Conservation (phyloP, 2,888 invertebrate species). For the Tineola bisselliella region DNA sequence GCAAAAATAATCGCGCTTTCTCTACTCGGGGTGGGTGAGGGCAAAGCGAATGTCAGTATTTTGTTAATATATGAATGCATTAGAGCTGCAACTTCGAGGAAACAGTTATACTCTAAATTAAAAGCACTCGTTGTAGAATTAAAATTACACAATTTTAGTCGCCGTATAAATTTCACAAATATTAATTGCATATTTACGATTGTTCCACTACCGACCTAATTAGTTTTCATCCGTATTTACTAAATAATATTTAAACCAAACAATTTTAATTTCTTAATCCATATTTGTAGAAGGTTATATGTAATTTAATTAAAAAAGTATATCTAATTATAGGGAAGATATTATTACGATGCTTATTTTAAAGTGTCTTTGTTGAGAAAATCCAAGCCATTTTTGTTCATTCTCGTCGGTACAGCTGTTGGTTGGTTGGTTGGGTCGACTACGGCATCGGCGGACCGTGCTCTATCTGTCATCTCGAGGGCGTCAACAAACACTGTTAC, state of each 20-base stretch:
- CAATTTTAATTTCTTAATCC: too few relatives aligned
- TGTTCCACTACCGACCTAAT: not conserved
- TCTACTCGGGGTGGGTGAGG: conserved; percentile 20
- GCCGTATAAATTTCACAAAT: not conserved
- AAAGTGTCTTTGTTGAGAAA: conserved; percentile 4
- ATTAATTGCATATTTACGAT: conserved; percentile 8
- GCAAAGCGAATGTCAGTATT: conserved; percentile 30
- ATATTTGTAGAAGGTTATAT: too few relatives aligned
- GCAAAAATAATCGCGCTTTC: conserved; percentile 42
- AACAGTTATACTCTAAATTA: conserved; percentile 53
- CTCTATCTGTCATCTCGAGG: conserved; percentile 60
- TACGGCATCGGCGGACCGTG: conserved; percentile 31
- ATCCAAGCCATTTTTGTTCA: not conserved
- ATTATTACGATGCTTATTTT: not conserved
- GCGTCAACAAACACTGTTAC: conserved; percentile 59
- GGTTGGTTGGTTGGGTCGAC: not conserved
- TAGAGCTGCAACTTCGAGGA: conserved; percentile 41
- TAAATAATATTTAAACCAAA: too few relatives aligned
- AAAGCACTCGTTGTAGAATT: conserved; percentile 51
- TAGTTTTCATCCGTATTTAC: not conserved
- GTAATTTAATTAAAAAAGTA: too few relatives aligned
- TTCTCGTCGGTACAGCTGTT: not conserved
- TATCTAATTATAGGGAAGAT: too few relatives aligned
- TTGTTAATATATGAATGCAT: conserved; percentile 51
- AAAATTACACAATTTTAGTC: conserved; percentile 20